These are phyloP conservation scores for rabbit (Oryctolagus cuniculus) DNA, from an alignment of 2,113 vertebrate genomes.

Conservation along the genomic window mOryCun1.1 NC_091434.1:136210501-136211000, in stretches of 20 bases:
- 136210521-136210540: not conserved
- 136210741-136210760: not conserved
- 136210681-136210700: not conserved
- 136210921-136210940: not conserved
- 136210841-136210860: not conserved
- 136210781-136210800: not conserved
- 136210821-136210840: slow-evolving; percentile 28
- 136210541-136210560: not conserved
- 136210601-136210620: not conserved
- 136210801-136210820: not conserved
- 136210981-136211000: not conserved
- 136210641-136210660: not conserved
- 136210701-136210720: not conserved
- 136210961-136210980: not conserved
- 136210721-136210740: not conserved
- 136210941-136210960: not conserved
- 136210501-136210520: not conserved
- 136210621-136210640: not conserved
- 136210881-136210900: slow-evolving; percentile 6
- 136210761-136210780: not conserved
- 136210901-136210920: slow-evolving; percentile 20
- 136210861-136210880: not conserved
- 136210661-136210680: too few relatives aligned
- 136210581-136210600: not conserved
- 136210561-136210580: not conserved